Evolutionary conservation across 2,888 invertebrate genomes (phyloP).

Genomic region (Drepanosiphum platanoidis): DNA sequence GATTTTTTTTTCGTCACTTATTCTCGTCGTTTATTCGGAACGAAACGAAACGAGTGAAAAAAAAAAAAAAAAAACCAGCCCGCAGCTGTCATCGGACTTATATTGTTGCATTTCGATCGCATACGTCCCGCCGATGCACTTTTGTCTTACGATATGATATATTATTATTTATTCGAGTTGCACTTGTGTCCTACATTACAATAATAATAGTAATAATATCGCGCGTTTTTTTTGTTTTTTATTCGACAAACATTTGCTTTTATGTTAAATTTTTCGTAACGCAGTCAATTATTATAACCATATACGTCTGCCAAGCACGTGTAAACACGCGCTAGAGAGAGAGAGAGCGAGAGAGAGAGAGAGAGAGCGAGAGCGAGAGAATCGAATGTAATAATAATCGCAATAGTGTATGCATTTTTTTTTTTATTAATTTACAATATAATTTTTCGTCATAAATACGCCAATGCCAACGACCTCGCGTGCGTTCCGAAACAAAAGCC

Average conservation of each 20-base stretch:
- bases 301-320: background rate
- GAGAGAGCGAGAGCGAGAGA: background rate
- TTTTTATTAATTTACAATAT: too few relatives aligned
- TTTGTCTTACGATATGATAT: background rate
- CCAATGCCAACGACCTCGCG: background rate
- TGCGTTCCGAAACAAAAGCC: background rate
- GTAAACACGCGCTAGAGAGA: background rate
- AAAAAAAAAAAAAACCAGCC: background rate
- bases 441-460: background rate
- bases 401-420: background rate
- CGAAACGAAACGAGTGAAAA: background rate
- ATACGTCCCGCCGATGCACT: background rate
- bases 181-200: slow-evolving; percentile 28
- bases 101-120: slow-evolving; percentile 1
- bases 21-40: background rate
- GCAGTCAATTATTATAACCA: background rate
- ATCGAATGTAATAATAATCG: background rate
- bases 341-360: background rate
- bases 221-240: background rate
- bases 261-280: background rate
- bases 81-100: background rate
- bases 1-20: background rate
- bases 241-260: slow-evolving; percentile 12
- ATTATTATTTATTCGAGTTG: background rate
- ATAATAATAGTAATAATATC: background rate